phyloP scores from a whole-genome alignment of 2,797 vertebrate species.

The Fratercula arctica region DNA sequence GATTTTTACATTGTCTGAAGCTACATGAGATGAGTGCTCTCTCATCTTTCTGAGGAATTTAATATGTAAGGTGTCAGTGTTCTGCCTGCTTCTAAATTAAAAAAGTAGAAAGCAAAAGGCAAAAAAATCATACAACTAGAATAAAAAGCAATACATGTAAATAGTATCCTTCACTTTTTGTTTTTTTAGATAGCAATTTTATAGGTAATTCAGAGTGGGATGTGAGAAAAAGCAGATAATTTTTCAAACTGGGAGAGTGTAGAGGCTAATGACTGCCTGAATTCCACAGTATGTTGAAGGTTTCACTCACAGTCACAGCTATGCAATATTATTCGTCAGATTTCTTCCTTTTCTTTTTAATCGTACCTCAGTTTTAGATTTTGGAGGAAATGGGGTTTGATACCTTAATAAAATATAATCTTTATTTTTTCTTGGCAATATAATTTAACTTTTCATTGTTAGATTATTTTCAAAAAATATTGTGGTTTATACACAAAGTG shows the following conservation, averaged over 20 bases:
- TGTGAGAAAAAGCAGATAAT: neutral
- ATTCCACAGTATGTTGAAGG: neutral
- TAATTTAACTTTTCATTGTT: neutral
- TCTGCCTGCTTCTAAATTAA: neutral
- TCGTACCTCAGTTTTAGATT: neutral
- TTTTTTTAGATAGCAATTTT: neutral
- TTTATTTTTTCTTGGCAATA: neutral
- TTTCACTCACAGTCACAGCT: neutral
- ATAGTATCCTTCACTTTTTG: neutral
- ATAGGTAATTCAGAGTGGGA: neutral
- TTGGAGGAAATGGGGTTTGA: neutral
- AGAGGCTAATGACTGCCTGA: neutral
- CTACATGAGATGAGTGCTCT: neutral
- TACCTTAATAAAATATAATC: neutral
- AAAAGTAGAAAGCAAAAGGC: neutral
- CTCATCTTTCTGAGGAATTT: neutral
- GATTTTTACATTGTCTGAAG: conserved; percentile 47
- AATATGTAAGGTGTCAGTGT: neutral
- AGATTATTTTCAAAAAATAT: neutral
- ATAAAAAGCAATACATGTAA: neutral
- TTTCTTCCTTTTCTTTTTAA: neutral
- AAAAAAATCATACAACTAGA: neutral
- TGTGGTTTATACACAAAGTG: neutral
- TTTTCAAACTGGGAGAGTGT: neutral
- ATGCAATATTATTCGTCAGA: neutral